Conservation (phyloP, 2,797 vertebrate species). For the Oreochromis mossambicus region DNA sequence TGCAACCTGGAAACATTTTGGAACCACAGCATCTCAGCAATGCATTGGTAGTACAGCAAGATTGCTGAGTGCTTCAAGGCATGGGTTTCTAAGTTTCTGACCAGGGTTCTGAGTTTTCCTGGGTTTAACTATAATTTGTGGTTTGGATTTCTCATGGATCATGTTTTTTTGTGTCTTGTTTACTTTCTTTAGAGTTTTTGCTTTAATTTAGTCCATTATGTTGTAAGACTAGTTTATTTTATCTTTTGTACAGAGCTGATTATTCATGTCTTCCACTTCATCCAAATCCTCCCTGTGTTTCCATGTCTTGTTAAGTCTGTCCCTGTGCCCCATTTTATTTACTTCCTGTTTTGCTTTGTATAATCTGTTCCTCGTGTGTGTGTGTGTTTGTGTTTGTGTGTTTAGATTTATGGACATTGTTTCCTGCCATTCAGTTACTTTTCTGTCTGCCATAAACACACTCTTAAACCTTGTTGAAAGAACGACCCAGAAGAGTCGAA, state of each 20-base stretch:
- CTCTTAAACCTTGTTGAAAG: not conserved
- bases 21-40: not conserved
- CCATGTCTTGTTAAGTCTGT: not conserved
- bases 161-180: not conserved
- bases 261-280: not conserved
- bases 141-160: not conserved
- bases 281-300: not conserved
- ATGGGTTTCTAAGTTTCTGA: not conserved
- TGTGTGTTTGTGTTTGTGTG: not conserved
- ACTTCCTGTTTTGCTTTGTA: not conserved
- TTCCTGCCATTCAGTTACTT: not conserved
- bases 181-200: not conserved
- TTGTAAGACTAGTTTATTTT: not conserved
- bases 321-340: too few species aligned
- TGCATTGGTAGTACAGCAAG: fast-evolving
- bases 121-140: not conserved
- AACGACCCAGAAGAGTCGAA: not conserved
- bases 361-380: not conserved
- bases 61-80: fast-evolving
- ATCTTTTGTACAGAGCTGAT: not conserved
- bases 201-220: not conserved
- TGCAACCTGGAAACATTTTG: not conserved
- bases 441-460: not conserved
- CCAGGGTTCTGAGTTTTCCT: not conserved
- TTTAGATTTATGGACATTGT: not conserved